These are phyloP conservation scores for Anoplophora glabripennis DNA, from an alignment of 1,140 invertebrate species.

Conservation along the genomic window DNA sequence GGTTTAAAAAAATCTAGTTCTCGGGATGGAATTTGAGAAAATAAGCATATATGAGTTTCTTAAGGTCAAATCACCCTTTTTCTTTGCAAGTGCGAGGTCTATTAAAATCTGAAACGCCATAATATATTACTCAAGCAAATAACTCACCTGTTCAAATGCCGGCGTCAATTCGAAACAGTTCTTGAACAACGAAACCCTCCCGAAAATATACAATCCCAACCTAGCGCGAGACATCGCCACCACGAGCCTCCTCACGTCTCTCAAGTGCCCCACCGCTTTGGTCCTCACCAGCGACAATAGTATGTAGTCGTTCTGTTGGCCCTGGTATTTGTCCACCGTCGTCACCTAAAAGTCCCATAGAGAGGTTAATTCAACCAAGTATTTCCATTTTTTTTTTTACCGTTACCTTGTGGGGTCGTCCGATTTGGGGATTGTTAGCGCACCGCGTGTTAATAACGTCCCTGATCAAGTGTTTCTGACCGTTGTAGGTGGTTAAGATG, in stretches of 20 bases:
- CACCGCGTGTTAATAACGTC: constrained; percentile 95
- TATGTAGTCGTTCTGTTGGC: constrained; percentile 99
- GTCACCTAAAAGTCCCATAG: constrained; percentile 56
- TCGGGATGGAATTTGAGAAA: too few relatives aligned
- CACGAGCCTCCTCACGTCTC: constrained; percentile 93
- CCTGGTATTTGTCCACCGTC: constrained; percentile 99
- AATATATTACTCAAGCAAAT: constrained; percentile 2
- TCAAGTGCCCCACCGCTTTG: constrained; percentile 91
- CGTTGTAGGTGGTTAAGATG: constrained; percentile 99
- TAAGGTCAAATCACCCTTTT: too few relatives aligned
- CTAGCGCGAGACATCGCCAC: constrained; percentile 97
- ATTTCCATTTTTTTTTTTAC: not conserved
- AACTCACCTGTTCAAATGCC: constrained; percentile 82
- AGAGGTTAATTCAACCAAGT: constrained; percentile 9
- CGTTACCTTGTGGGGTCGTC: constrained; percentile 87
- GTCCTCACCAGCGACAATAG: constrained; percentile 94
- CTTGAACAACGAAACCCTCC: constrained; percentile 84
- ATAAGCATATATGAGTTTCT: too few relatives aligned
- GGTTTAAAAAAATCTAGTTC: too few relatives aligned
- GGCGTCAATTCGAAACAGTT: constrained; percentile 96
- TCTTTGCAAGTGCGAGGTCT: too few relatives aligned
- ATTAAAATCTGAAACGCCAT: too few relatives aligned
- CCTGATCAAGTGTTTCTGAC: constrained; percentile 95
- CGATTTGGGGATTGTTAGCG: constrained; percentile 95
- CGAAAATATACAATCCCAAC: constrained; percentile 97